Conservation (phyloP, 2,888 invertebrate species). For the Lathronympha strigana region DNA sequence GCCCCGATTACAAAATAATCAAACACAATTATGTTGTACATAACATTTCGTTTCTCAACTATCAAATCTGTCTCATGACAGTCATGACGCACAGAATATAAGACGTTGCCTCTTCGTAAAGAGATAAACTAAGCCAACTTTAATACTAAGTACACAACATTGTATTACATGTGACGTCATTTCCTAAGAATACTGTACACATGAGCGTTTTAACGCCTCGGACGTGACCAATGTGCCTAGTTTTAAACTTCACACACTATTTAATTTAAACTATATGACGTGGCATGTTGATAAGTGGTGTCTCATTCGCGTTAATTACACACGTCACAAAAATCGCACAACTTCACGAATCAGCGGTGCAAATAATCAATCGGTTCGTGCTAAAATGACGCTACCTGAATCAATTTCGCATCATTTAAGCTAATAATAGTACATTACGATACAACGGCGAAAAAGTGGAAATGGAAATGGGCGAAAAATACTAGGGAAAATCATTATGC, state of each 20-base stretch:
- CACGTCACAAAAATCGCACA: background rate
- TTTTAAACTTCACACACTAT: background rate
- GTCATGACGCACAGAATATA: background rate
- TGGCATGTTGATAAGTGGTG: background rate
- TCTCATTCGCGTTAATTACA: background rate
- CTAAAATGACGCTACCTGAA: too few relatives aligned
- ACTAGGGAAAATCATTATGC: too few relatives aligned
- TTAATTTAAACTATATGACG: background rate
- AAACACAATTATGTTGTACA: too few relatives aligned
- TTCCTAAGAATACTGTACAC: background rate
- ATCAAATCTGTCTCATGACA: too few relatives aligned
- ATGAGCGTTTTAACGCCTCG: background rate
- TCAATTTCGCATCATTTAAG: too few relatives aligned
- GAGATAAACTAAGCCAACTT: background rate
- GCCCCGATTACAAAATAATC: too few relatives aligned
- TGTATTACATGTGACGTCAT: background rate
- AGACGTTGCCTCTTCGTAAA: background rate
- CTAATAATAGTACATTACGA: too few relatives aligned
- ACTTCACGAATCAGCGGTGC: too few relatives aligned
- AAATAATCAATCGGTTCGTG: too few relatives aligned
- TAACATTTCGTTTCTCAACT: too few relatives aligned
- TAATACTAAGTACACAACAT: slow-evolving; percentile 1
- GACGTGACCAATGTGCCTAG: background rate
- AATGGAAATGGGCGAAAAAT: too few relatives aligned
- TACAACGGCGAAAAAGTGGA: too few relatives aligned